Percentiles rank a stretch among this genome's conserved stretches.
Evolutionary conservation across 2,113 vertebrate species (phyloP).

Genomic region (Candoia aspera): DNA sequence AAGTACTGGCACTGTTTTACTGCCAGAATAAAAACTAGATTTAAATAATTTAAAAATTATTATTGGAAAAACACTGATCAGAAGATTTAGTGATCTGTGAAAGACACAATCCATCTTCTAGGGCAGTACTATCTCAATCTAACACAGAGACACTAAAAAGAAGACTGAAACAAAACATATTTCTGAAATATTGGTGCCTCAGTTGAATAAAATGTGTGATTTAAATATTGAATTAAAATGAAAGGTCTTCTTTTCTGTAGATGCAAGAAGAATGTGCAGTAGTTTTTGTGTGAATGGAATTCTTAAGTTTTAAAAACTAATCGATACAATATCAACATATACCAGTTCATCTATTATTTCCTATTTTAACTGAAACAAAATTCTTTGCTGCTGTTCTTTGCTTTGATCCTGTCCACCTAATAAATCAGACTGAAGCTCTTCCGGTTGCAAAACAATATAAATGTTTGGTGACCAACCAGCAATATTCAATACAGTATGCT

Average conservation of each 20-base stretch:
- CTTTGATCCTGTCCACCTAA: background rate
- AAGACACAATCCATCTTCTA: background rate
- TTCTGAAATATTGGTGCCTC: background rate
- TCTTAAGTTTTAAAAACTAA: background rate
- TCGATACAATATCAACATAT: background rate
- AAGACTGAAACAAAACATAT: rapidly evolving
- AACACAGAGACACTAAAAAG: background rate
- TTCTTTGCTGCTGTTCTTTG: background rate
- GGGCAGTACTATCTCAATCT: rapidly evolving
- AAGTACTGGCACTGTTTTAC: rapidly evolving
- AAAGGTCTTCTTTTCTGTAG: rapidly evolving
- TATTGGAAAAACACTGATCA: rapidly evolving
- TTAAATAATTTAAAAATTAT: background rate
- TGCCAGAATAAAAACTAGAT: background rate
- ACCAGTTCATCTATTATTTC: background rate
- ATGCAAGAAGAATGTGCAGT: rapidly evolving
- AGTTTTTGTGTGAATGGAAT: background rate
- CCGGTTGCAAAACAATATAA: too few relatives aligned
- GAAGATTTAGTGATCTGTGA: background rate
- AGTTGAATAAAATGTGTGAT: too few relatives aligned
- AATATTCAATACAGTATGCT: background rate
- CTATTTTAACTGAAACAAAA: background rate
- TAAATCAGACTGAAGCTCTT: background rate
- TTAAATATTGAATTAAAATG: rapidly evolving
- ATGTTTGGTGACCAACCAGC: background rate